Conservation (phyloP, 2,888 invertebrate genomes). For the Xestoiulus laeticollis region DNA sequence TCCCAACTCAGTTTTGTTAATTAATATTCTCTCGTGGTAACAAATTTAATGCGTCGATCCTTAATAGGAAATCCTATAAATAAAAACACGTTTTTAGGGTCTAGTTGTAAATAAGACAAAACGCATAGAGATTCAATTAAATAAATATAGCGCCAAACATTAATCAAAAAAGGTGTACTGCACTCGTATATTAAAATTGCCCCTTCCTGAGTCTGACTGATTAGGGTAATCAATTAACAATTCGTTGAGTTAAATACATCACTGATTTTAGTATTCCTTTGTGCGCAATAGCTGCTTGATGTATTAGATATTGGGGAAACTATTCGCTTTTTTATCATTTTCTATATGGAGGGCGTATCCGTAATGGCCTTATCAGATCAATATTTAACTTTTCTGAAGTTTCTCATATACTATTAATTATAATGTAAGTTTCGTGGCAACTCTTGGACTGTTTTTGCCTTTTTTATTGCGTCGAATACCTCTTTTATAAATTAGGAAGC, state of each 20-base stretch:
- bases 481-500: constrained; percentile 33
- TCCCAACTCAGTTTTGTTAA: constrained; percentile 3
- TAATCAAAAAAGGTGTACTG: background rate
- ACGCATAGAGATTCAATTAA: constrained; percentile 13
- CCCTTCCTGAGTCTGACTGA: constrained; percentile 15
- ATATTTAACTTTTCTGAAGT: constrained; percentile 37
- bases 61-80: background rate
- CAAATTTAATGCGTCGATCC: background rate
- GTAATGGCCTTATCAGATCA: constrained; percentile 13
- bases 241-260: constrained; percentile 28
- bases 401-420: constrained; percentile 7
- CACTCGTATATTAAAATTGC: background rate
- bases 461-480: background rate
- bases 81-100: background rate
- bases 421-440: constrained; percentile 21
- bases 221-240: constrained; percentile 37
- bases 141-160: background rate
- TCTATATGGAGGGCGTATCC: constrained; percentile 37
- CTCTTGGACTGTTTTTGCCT: background rate
- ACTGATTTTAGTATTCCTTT: constrained; percentile 34
- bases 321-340: constrained; percentile 28
- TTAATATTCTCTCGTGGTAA: background rate
- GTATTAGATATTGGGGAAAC: constrained; percentile 37
- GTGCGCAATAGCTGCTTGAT: constrained; percentile 21
- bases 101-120: background rate